Conservation (phyloP, 2,888 invertebrate species). For the Biston stratarius region DNA sequence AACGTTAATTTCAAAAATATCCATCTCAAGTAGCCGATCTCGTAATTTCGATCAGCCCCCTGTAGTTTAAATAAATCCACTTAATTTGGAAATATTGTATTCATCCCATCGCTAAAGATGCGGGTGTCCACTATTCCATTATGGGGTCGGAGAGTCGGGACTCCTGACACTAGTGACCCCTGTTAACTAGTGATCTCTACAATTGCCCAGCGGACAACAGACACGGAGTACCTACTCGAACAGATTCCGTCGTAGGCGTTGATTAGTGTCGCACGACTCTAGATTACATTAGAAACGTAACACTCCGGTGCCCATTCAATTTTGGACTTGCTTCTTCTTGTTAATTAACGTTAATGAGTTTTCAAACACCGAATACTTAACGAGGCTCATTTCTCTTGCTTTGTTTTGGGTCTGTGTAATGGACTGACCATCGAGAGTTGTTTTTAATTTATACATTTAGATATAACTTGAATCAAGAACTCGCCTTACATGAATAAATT, state of each 20-base stretch:
- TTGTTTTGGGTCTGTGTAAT: conserved; percentile 11
- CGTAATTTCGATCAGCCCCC: conserved; percentile 51
- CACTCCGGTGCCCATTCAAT: conserved; percentile 36
- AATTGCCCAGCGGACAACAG: conserved; percentile 59
- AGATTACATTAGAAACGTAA: conserved; percentile 32
- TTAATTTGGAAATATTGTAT: conserved; percentile 68
- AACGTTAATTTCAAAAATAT: conserved; percentile 14
- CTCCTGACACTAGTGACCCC: conserved; percentile 56
- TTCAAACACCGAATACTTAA: conserved; percentile 27
- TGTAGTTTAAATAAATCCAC: conserved; percentile 60
- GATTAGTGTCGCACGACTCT: conserved; percentile 66
- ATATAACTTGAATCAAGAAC: neutral
- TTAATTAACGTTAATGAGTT: conserved; percentile 35
- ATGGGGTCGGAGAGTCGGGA: conserved; percentile 55
- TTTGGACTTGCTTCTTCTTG: conserved; percentile 27
- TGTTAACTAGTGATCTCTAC: conserved; percentile 53
- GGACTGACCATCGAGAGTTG: neutral
- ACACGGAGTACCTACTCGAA: conserved; percentile 37
- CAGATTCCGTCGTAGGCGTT: conserved; percentile 63
- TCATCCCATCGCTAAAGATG: conserved; percentile 66
- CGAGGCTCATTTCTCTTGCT: conserved; percentile 17
- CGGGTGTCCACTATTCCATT: conserved; percentile 79
- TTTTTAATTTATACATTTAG: neutral
- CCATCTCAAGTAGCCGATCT: conserved; percentile 38
- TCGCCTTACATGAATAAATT: neutral